A percentile compares a stretch with the other conserved stretches of the same genome.
phyloP scores from a whole-genome alignment of 1,140 invertebrate genomes.

The Anoplolepis gracilipes region DNA sequence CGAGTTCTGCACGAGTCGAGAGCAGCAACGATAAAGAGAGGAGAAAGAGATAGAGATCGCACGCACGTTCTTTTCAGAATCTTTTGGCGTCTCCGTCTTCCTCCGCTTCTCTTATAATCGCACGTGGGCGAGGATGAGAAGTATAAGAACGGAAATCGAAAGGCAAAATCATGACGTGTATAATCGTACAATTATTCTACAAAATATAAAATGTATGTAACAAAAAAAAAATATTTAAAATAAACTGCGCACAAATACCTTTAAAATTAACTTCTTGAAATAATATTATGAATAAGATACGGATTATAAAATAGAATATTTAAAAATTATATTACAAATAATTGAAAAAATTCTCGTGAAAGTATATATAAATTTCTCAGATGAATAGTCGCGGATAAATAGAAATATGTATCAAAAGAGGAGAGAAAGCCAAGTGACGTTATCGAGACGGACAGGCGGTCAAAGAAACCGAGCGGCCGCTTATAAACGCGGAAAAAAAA shows the following conservation, averaged over 20 bases:
- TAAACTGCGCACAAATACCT: not conserved
- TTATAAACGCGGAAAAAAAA: constrained; percentile 29
- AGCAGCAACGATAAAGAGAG: not conserved
- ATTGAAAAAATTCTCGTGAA: not conserved
- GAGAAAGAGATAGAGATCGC: constrained; percentile 27
- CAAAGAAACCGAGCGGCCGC: not conserved
- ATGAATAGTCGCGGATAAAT: not conserved
- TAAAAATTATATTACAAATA: not conserved
- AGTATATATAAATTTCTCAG: constrained; percentile 15
- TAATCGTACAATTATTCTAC: constrained; percentile 21
- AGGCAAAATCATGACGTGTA: constrained; percentile 34
- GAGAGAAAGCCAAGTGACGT: not conserved
- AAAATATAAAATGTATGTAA: not conserved
- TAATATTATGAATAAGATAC: not conserved
- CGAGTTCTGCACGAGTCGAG: constrained; percentile 39
- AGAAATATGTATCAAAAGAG: not conserved
- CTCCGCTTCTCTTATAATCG: constrained; percentile 42
- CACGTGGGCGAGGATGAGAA: constrained; percentile 48
- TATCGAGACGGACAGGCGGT: not conserved
- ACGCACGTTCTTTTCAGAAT: constrained; percentile 23
- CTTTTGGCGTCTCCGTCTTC: constrained; percentile 22
- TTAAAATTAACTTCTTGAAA: not conserved
- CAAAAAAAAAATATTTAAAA: not conserved
- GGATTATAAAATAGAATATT: not conserved
- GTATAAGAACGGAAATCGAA: constrained; percentile 43